Conservation (phyloP, 2,797 vertebrate genomes). For the Gambusia yucatana region DNA sequence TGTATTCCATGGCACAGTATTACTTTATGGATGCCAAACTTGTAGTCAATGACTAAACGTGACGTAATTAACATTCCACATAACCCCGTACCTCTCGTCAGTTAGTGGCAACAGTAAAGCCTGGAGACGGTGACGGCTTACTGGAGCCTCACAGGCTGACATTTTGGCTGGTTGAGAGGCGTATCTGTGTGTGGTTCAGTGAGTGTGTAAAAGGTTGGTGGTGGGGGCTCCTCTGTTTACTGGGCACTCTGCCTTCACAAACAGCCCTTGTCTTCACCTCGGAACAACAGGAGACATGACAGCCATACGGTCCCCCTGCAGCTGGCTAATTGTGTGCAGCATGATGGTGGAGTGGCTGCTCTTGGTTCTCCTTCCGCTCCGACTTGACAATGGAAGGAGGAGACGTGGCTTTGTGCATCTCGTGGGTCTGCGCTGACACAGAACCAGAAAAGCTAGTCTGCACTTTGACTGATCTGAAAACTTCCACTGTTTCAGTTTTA, state of each 20-base stretch:
- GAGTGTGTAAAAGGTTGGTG: neutral
- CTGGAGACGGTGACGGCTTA: conserved; percentile 12
- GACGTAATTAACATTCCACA: neutral
- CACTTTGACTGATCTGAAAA: conserved; percentile 12
- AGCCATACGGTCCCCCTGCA: conserved; percentile 77
- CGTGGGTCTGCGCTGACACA: conserved; percentile 23
- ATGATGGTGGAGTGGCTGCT: conserved; percentile 50
- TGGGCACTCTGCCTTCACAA: conserved; percentile 69
- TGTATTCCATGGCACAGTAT: neutral
- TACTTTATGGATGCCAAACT: neutral
- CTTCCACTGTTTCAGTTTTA: neutral
- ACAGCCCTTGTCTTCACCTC: conserved; percentile 65
- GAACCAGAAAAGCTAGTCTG: conserved; percentile 29
- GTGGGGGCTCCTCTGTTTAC: conserved; percentile 60
- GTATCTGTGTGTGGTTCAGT: neutral
- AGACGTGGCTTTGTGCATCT: conserved; percentile 24
- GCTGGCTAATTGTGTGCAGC: conserved; percentile 72
- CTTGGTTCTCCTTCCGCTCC: conserved; percentile 7
- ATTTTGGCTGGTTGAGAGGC: conserved; percentile 29
- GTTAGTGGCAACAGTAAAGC: conserved; percentile 5
- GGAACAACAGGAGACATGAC: conserved; percentile 78
- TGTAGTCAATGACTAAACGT: neutral
- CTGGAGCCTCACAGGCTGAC: conserved; percentile 42
- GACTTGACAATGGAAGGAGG: conserved; percentile 36
- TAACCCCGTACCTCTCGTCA: neutral